Base-by-base conservation (phyloP, 2,113 vertebrate species). In the Hemichromis elongatus region DNA sequence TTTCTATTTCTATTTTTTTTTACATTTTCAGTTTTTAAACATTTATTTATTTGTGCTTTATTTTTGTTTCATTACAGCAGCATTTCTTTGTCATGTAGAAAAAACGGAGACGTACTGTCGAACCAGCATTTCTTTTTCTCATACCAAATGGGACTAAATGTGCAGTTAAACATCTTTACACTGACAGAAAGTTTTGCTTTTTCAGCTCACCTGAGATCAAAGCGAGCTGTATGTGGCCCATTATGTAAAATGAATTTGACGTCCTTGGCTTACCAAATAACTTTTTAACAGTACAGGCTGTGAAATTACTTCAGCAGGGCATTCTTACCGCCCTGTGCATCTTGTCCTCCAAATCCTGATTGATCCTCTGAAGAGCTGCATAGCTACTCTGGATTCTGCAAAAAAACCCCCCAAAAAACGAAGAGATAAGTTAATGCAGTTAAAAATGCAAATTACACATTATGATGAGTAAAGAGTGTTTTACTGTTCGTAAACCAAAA, bases 261-360 rank as follows among this genome's bases (percentile, higher is more conserved):
- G 6, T 63, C 30, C n/a, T 63, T 2, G 30, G 18, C 59, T 35
- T 63, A n/a, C 30, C 30, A 63, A 35, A 63, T 63, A 61, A 63
- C 57, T 61, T 61, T 61, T 61, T n/a, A 40, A 45, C 40, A 10
- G 9, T 45, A 18, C 40, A 70, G 40, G 45, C 14, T 28, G 14
- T 47, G 21, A 47, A 45, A 73, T 47, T 6, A 28, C 24, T 16
- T 19, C 33, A 5, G 56, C 16, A 24, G 12, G 59, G 81, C 47
- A 93, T 96, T 97, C 97, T 97, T 95, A 99, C 99, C 97, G 97
- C 98, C 89, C 96, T 95, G 90, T 97, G 97, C 86, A 99, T 96
- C 93, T 99, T 99, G 87, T 99, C 97, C 91, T 99, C 98, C 95
- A 99, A 95, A 93, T 99, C 98, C 94, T 98, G 97, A 95, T 99